These are phyloP conservation scores for Lytechinus pictus DNA, from an alignment of 35 echinoderm and acorn worm species.

Conservation along the genomic window DNA sequence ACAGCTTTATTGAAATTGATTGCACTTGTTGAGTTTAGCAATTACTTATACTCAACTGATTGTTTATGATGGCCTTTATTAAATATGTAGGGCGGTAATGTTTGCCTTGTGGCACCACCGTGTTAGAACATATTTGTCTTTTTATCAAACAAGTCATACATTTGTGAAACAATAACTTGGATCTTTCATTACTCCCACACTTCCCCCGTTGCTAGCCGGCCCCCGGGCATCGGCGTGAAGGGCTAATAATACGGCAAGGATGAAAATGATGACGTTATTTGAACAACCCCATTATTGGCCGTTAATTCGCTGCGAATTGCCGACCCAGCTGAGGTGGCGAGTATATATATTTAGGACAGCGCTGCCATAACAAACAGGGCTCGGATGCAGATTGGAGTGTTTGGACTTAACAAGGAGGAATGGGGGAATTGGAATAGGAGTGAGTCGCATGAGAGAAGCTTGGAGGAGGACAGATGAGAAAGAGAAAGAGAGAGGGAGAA, in stretches of 20 bases:
- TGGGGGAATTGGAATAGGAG: not conserved
- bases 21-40: not conserved
- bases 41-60: not conserved
- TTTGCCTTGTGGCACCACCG: not conserved
- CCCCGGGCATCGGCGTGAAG: not conserved
- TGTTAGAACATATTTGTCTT: not conserved
- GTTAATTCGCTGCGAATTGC: not conserved
- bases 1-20: not conserved
- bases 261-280: not conserved
- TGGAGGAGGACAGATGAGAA: not conserved
- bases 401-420: not conserved
- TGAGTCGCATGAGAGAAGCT: not conserved
- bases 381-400: not conserved
- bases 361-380: not conserved
- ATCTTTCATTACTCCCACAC: not conserved
- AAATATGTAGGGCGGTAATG: not conserved
- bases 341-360: constrained; percentile 12
- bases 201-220: not conserved
- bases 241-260: constrained; percentile 10
- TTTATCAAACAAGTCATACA: not conserved
- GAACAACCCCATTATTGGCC: not conserved
- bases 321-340: not conserved
- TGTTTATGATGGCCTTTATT: not conserved
- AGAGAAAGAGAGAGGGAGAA: not conserved
- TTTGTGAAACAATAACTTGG: not conserved